Base-by-base conservation (phyloP, 1,140 invertebrate species). In the Ceratoteleas bidentatus region DNA sequence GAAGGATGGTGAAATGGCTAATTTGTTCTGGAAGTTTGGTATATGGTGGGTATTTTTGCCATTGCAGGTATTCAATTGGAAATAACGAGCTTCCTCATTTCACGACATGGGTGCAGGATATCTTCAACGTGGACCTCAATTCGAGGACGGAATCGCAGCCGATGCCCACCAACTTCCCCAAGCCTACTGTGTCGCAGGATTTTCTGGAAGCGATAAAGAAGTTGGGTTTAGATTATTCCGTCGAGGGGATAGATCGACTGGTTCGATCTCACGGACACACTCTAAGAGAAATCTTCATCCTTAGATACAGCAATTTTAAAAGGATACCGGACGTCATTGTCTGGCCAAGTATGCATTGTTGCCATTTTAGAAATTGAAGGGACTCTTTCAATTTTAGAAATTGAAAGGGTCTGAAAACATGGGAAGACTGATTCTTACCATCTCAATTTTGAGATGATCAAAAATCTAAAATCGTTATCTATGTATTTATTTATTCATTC, bases 261-360 rank as follows among this genome's bases (percentile, higher is more conserved):
- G 94, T 98, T 65, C 93, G 98, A 54, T 95, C 97, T n/a, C 98
- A 99, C 91, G 98, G 98, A 6, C 97, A 99, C 88, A 99, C 98
- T 0, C 90, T 99, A 8, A 94, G 97, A 81, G 98, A 99, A 87
- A 96, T 99, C 68, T 96, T 95, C 83, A 91, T 93, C 6, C 87
- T 99, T 38, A 93, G 96, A 86, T 89, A 92, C 45, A 94, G 95
- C 54, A 93, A 89, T 50, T 96, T 97, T 86, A 92, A 94, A 9
- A 93, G 98, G 78, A 97, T 99, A 88, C 98, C 98, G 0, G 98
- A 99, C 87, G 85, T 99, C 6, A 96, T 99, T 0, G 92, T 98
- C 0, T 99, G 98, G 98, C 98, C 98, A 34, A 93, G 93, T 94
- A 91, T 49, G 13, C 9, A 49, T 13, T n/a, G n/a, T n/a, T n/a